phyloP scores from a whole-genome alignment of 35 echinoderm and acorn worm genomes.

The Apostichopus californicus region DNA sequence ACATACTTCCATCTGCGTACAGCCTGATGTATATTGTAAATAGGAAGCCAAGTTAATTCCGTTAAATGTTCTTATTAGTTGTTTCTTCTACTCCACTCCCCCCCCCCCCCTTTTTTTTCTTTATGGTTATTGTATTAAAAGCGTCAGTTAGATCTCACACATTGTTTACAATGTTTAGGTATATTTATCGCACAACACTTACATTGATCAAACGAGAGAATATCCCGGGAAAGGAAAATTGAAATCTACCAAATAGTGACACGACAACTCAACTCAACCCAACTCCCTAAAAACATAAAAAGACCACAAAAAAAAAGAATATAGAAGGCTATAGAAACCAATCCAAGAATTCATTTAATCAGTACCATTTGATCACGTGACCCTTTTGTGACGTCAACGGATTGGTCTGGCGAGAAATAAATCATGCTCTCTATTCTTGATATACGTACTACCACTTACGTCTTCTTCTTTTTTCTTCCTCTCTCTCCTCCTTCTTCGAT shows the following conservation, averaged over 20 bases:
- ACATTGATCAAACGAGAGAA: constrained; percentile 8
- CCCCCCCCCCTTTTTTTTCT: too few species aligned
- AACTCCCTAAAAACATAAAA: too few species aligned
- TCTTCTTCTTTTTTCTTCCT: constrained; percentile 3
- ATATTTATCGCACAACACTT: constrained; percentile 33
- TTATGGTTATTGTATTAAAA: too few species aligned
- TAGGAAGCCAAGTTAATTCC: too few species aligned
- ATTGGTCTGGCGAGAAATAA: constrained; percentile 29
- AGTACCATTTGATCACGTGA: constrained; percentile 5
- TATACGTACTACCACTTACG: background rate
- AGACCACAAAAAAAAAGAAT: background rate
- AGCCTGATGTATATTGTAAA: too few species aligned
- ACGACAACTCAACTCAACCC: background rate
- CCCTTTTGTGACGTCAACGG: constrained; percentile 16
- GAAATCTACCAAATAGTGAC: constrained; percentile 1
- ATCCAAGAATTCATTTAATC: constrained; percentile 7
- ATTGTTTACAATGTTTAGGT: constrained; percentile 20
- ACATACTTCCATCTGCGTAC: too few species aligned
- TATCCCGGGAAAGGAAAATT: constrained; percentile 20
- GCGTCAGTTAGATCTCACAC: background rate
- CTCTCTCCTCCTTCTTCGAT: background rate
- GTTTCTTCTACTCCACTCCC: too few species aligned
- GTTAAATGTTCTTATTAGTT: too few species aligned
- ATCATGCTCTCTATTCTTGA: constrained; percentile 33
- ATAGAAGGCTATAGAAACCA: background rate